Conservation (phyloP, 2,888 invertebrate genomes). For the Masnerella sp. region DNA sequence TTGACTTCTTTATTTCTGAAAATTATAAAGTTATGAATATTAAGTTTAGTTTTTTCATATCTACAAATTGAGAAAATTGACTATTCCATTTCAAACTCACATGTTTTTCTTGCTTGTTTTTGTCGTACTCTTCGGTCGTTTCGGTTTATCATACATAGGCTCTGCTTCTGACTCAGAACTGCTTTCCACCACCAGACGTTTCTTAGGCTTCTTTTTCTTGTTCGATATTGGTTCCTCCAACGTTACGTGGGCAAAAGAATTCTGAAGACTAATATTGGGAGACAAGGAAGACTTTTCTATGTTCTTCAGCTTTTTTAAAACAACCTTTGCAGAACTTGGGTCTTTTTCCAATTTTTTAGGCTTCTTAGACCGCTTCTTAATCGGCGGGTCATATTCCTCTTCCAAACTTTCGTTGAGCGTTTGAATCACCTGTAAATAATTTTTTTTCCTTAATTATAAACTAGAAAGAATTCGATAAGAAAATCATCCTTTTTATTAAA, state of each 20-base stretch:
- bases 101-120: not conserved
- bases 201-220: no score
- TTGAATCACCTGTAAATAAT: not conserved
- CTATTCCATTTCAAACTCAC: no score
- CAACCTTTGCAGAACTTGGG: slow-evolving; percentile 6
- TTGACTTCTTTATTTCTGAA: not conserved
- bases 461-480: no score
- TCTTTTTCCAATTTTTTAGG: slow-evolving; percentile 63
- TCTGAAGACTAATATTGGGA: not conserved
- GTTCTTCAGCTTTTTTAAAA: slow-evolving; percentile 1
- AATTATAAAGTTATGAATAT: not conserved
- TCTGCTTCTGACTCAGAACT: no score
- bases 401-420: not conserved
- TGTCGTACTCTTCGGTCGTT: not conserved
- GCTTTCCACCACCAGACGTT: no score
- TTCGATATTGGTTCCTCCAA: not conserved
- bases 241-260: not conserved
- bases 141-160: no score
- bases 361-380: slow-evolving; percentile 56
- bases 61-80: no score
- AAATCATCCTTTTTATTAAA: no score
- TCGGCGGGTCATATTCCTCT: slow-evolving; percentile 16
- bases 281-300: not conserved
- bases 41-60: no score
- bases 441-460: no score